These are phyloP conservation scores for Coptodon bakossiorum DNA, from an alignment of 2,113 vertebrate species.

Conservation along the genomic window DNA sequence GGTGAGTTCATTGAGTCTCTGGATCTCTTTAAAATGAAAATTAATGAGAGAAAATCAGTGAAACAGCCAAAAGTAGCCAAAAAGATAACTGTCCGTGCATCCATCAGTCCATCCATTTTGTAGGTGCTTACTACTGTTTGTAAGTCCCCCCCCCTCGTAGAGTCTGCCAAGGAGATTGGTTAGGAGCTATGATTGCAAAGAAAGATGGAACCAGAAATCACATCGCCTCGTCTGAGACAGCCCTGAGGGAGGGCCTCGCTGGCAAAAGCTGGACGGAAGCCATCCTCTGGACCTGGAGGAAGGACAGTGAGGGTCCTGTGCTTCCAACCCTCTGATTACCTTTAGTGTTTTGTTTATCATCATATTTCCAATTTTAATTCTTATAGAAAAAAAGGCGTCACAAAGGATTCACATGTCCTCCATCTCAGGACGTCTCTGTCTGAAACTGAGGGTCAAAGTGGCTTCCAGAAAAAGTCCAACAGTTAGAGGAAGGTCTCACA, in stretches of 20 bases:
- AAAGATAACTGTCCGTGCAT: background rate
- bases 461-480: background rate
- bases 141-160: background rate
- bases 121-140: background rate
- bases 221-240: background rate
- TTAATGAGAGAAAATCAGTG: background rate
- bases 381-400: background rate
- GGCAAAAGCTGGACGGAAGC: accelerated
- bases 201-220: background rate
- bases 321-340: background rate
- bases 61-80: background rate
- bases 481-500: background rate
- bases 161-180: background rate
- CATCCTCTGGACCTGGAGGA: background rate
- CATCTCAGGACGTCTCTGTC: background rate
- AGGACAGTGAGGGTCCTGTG: background rate
- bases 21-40: background rate
- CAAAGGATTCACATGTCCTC: background rate
- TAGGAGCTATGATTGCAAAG: background rate
- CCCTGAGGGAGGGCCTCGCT: background rate
- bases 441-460: background rate
- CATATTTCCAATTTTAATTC: background rate
- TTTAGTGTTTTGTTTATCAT: background rate
- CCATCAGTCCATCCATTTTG: background rate
- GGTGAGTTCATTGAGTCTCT: background rate